These are phyloP conservation scores for Eudasyphora cyanicolor DNA, from an alignment of 2,888 invertebrate genomes.

Conservation along the genomic window DNA sequence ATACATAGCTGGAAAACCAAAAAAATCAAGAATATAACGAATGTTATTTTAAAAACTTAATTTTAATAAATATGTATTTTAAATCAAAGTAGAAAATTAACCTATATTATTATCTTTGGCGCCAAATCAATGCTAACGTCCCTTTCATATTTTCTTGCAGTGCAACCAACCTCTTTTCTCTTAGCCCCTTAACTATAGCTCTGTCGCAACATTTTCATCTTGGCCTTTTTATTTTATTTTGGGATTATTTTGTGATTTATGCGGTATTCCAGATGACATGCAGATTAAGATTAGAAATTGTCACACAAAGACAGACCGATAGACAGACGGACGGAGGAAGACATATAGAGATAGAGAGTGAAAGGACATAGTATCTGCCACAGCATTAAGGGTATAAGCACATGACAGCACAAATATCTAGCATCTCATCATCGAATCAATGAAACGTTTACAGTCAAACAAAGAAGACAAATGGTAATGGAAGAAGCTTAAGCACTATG, in stretches of 20 bases:
- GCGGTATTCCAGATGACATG: slow-evolving; percentile 78
- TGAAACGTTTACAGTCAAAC: not conserved
- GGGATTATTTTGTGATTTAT: slow-evolving; percentile 78
- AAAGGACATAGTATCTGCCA: slow-evolving; percentile 43
- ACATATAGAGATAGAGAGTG: slow-evolving; percentile 10
- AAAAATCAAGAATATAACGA: no score
- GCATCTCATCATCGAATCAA: not conserved
- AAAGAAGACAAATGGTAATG: not conserved
- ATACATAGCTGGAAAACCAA: no score
- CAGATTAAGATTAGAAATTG: slow-evolving; percentile 76
- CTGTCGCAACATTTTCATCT: not conserved
- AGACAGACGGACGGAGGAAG: not conserved
- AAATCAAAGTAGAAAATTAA: no score
- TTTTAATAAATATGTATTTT: no score
- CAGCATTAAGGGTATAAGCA: not conserved
- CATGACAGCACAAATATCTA: not conserved
- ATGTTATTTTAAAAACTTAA: no score
- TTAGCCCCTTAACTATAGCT: not conserved
- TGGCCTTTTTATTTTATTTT: slow-evolving; percentile 35
- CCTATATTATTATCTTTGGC: no score
- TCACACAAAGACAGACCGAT: slow-evolving; percentile 65
- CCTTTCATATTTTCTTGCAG: no score
- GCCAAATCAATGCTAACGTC: no score
- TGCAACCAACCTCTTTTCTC: no score
- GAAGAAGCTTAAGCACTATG: not conserved